Conservation (phyloP, 2,797 vertebrate genomes). For the Bradypodion ventrale region DNA sequence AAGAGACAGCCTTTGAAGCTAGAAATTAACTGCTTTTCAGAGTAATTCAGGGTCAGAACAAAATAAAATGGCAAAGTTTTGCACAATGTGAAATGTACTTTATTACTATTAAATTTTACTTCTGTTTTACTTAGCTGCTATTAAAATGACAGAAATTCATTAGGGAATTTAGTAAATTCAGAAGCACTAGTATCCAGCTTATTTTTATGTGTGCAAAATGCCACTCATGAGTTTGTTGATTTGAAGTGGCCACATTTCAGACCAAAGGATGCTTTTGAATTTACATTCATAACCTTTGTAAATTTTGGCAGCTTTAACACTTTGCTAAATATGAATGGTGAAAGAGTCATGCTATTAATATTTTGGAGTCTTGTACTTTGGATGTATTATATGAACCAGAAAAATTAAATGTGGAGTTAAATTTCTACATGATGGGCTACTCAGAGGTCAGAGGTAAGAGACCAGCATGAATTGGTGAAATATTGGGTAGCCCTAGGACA, state of each 20-base stretch:
- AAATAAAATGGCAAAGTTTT: neutral
- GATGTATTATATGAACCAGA: no score
- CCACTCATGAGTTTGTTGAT: neutral
- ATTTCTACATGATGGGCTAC: no score
- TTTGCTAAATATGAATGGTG: neutral
- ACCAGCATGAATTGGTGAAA: no score
- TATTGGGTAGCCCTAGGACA: no score
- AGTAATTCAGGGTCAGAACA: conserved; percentile 19
- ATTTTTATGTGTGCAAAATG: neutral
- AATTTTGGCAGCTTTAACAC: neutral
- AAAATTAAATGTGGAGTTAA: no score
- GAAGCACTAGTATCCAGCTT: conserved; percentile 10
- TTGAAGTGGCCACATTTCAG: conserved; percentile 8
- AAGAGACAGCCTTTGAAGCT: conserved; percentile 32
- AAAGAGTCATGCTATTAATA: neutral
- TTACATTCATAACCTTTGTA: neutral
- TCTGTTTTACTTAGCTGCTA: neutral
- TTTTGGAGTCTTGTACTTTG: neutral
- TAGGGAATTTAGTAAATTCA: neutral
- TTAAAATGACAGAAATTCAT: neutral
- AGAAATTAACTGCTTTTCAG: conserved; percentile 30
- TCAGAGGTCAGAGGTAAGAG: no score
- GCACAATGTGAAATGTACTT: neutral
- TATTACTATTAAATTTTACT: neutral
- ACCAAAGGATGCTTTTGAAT: neutral